Percentiles rank a stretch among this genome's conserved stretches.
Evolutionary conservation across 2,888 invertebrate species (phyloP).

Genomic region (Endomychus coccineus): DNA sequence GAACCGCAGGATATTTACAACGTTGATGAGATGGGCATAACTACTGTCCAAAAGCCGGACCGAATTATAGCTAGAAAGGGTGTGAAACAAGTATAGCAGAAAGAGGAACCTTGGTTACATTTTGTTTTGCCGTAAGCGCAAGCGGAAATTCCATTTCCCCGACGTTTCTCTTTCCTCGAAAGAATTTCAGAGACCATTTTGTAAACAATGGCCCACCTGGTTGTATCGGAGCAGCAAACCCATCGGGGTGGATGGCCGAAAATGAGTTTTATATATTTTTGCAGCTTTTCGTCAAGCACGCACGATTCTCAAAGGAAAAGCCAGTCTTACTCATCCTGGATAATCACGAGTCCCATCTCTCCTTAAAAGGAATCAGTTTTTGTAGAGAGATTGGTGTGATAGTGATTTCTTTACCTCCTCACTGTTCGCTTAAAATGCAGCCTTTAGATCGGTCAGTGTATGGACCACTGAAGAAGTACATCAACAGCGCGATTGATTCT

Average conservation of each 20-base stretch:
- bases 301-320: background rate
- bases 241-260: constrained; percentile 6
- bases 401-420: too few species aligned
- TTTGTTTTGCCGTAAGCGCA: constrained; percentile 26
- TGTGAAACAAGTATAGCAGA: constrained; percentile 28
- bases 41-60: constrained; percentile 30
- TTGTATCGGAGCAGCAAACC: constrained; percentile 7
- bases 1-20: constrained; percentile 27
- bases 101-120: constrained; percentile 27
- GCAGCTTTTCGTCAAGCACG: background rate
- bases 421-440: too few species aligned
- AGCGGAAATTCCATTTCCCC: too few species aligned
- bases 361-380: too few species aligned
- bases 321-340: too few species aligned
- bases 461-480: too few species aligned
- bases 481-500: too few species aligned
- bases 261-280: constrained; percentile 8
- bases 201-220: constrained; percentile 3
- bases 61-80: constrained; percentile 29
- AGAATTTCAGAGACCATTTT: constrained; percentile 5
- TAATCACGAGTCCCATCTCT: too few species aligned
- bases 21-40: constrained; percentile 31
- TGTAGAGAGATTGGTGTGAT: too few species aligned
- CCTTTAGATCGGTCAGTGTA: too few species aligned
- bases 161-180: constrained; percentile 25